phyloP scores from a whole-genome alignment of 2,888 invertebrate genomes.

The Tenthredo notha region DNA sequence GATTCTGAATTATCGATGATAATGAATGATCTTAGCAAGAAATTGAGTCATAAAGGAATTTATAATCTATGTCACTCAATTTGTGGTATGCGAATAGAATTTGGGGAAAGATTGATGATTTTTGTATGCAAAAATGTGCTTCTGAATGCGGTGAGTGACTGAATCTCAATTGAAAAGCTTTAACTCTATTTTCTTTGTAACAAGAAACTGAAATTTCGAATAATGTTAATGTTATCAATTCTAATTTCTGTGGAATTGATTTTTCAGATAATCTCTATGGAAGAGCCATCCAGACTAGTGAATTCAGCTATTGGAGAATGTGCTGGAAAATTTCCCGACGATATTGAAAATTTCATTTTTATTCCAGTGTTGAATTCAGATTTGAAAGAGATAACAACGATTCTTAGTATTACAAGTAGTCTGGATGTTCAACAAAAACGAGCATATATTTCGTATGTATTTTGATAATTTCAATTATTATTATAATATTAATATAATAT shows the following conservation, averaged over 20 bases:
- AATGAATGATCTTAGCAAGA: constrained; percentile 61
- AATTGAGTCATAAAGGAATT: constrained; percentile 64
- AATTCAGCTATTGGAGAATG: constrained; percentile 62
- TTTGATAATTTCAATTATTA: background rate
- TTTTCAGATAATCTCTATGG: constrained; percentile 63
- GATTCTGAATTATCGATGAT: constrained; percentile 62
- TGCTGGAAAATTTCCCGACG: constrained; percentile 68
- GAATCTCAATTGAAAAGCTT: background rate
- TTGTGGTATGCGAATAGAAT: constrained; percentile 63
- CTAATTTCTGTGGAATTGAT: background rate
- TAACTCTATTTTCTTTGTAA: background rate
- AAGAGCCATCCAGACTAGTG: constrained; percentile 65
- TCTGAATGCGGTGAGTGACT: constrained; percentile 65
- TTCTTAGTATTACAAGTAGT: constrained; percentile 59
- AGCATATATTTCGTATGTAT: constrained; percentile 62
- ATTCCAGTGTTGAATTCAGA: constrained; percentile 67
- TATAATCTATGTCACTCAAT: constrained; percentile 68
- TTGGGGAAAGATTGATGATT: constrained; percentile 64
- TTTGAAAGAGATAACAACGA: constrained; percentile 62
- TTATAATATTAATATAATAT: no score
- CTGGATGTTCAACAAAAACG: constrained; percentile 57
- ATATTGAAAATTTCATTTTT: constrained; percentile 67
- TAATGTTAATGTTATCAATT: background rate
- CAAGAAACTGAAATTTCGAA: background rate
- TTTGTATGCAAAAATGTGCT: constrained; percentile 66